A percentile compares a stretch with the other conserved stretches of the same genome.
Evolutionary conservation across 2,888 invertebrate genomes (phyloP).

Genomic region (Ophioninae sp.): DNA sequence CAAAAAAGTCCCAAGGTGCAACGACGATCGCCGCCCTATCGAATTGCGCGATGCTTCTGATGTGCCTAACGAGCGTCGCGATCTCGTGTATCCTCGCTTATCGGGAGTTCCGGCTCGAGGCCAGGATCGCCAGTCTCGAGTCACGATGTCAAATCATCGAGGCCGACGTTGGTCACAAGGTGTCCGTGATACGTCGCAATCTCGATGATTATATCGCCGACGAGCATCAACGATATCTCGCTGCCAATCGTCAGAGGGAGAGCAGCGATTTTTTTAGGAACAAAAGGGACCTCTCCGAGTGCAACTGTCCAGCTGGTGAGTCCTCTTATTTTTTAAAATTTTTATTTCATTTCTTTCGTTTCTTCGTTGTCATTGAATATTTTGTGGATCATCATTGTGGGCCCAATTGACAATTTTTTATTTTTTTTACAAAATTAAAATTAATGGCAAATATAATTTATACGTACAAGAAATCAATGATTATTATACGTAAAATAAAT

Average conservation of each 20-base stretch:
- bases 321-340: background rate
- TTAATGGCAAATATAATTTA: too few relatives aligned
- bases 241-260: constrained; percentile 48
- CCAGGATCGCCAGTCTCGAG: constrained; percentile 75
- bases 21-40: constrained; percentile 57
- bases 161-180: constrained; percentile 63
- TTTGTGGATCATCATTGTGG: too few relatives aligned
- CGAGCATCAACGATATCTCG: constrained; percentile 48
- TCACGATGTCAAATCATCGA: constrained; percentile 66
- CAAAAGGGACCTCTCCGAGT: constrained; percentile 76
- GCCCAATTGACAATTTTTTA: too few relatives aligned
- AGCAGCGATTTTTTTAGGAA: constrained; percentile 70
- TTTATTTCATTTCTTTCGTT: too few relatives aligned
- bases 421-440: too few relatives aligned
- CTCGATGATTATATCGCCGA: constrained; percentile 67
- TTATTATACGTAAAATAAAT: too few relatives aligned
- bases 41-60: constrained; percentile 75
- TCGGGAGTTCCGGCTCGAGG: constrained; percentile 74
- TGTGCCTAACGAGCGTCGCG: constrained; percentile 76
- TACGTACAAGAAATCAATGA: too few relatives aligned
- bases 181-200: constrained; percentile 71
- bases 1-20: constrained; percentile 71
- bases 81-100: constrained; percentile 75
- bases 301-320: constrained; percentile 79
- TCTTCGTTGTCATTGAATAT: too few relatives aligned